Percentiles rank a stretch among this genome's conserved stretches.
These are phyloP conservation scores for Trematocara marginatum DNA, from an alignment of 2,113 vertebrate species.

Conservation along the genomic window DNA sequence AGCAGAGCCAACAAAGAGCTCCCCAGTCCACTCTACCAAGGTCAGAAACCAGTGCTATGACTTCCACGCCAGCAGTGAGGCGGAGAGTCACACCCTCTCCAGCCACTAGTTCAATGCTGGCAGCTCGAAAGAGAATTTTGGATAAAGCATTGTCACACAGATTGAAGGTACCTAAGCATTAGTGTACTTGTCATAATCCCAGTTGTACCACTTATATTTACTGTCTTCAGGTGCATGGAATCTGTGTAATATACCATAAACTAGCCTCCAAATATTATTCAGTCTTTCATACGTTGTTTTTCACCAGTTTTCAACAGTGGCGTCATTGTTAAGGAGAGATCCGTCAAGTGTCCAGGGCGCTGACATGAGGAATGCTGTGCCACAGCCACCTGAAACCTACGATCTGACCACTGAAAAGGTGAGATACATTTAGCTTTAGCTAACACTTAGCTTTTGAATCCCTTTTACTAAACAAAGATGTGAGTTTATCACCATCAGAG, in stretches of 20 bases:
- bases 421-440: not conserved
- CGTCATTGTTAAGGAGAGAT: slow-evolving; percentile 61
- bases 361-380: slow-evolving; percentile 44
- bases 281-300: not conserved
- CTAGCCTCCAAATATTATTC: not conserved
- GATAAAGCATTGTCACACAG: slow-evolving; percentile 75
- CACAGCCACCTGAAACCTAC: slow-evolving; percentile 46
- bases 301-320: slow-evolving; percentile 57
- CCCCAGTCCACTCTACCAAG: slow-evolving; percentile 21
- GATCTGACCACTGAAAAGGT: slow-evolving; percentile 65
- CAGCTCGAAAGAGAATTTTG: slow-evolving; percentile 71
- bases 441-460: not conserved
- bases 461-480: not conserved
- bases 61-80: slow-evolving; percentile 28
- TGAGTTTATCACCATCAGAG: not conserved
- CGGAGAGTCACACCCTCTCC: slow-evolving; percentile 53
- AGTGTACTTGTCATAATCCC: not conserved
- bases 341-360: slow-evolving; percentile 30
- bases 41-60: not conserved
- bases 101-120: slow-evolving; percentile 67
- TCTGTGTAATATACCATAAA: not conserved
- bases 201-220: not conserved
- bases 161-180: slow-evolving; percentile 70
- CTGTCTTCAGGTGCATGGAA: not conserved
- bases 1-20: slow-evolving; percentile 27